A percentile compares a stretch with the other conserved stretches of the same genome.
These are phyloP conservation scores for Bombylius discolor DNA, from an alignment of 2,888 invertebrate genomes.

Conservation along the genomic window DNA sequence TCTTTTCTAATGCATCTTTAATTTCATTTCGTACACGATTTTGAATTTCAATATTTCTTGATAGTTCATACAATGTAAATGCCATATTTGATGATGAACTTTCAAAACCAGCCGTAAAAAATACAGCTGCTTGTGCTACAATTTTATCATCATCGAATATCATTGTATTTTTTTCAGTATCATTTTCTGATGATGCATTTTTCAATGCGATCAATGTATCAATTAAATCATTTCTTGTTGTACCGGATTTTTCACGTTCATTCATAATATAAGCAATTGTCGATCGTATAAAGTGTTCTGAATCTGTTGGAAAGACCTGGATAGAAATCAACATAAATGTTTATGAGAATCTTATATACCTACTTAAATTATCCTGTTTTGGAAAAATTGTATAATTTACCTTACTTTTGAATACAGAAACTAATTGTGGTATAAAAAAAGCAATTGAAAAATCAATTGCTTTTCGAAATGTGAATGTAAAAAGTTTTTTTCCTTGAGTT, in stretches of 20 bases:
- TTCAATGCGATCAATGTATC: slow-evolving; percentile 33
- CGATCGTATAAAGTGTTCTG: slow-evolving; percentile 29
- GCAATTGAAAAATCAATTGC: slow-evolving; percentile 23
- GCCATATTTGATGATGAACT: slow-evolving; percentile 37
- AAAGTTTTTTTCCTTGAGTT: slow-evolving; percentile 27
- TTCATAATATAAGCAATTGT: slow-evolving; percentile 34
- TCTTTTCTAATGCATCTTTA: slow-evolving; percentile 24
- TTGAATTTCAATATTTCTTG: slow-evolving; percentile 34
- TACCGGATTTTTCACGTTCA: slow-evolving; percentile 31
- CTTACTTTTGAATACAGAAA: slow-evolving; percentile 20
- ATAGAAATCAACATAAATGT: no score
- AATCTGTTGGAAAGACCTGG: slow-evolving; percentile 21
- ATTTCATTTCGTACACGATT: slow-evolving; percentile 36
- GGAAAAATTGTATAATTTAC: slow-evolving; percentile 8
- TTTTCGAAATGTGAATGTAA: slow-evolving; percentile 19
- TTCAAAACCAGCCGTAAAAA: slow-evolving; percentile 35
- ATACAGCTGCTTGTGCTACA: slow-evolving; percentile 33
- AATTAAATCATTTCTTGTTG: slow-evolving; percentile 28
- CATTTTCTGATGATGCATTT: slow-evolving; percentile 12
- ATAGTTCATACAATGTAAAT: slow-evolving; percentile 36
- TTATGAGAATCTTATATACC: slow-evolving; percentile 16
- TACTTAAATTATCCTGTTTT: neutral
- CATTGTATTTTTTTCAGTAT: slow-evolving; percentile 13
- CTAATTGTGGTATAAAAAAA: slow-evolving; percentile 30
- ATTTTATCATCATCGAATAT: slow-evolving; percentile 24